These are phyloP conservation scores for Leucania comma DNA, from an alignment of 2,888 invertebrate species.

Conservation along the genomic window DNA sequence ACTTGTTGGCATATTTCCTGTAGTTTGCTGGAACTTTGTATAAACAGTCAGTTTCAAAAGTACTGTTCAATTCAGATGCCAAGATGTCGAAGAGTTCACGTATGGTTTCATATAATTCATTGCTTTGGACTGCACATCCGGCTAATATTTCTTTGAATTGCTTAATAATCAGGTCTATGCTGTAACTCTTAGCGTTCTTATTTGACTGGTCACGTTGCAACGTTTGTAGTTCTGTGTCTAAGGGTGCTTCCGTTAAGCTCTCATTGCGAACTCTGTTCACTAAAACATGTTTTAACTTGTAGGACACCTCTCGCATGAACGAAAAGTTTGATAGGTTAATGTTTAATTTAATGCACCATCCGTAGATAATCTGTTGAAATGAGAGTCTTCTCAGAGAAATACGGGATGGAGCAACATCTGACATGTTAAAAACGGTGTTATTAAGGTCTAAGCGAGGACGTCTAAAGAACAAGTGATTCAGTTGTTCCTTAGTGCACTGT, in stretches of 20 bases:
- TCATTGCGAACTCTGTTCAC: slow-evolving; percentile 48
- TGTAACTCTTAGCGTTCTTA: accelerated
- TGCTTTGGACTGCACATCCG: not conserved
- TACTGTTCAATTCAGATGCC: slow-evolving; percentile 56
- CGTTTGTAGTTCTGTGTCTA: not conserved
- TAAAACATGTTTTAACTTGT: slow-evolving; percentile 45
- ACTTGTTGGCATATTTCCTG: slow-evolving; percentile 64
- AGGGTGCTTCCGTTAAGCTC: accelerated
- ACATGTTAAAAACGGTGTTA: slow-evolving; percentile 74
- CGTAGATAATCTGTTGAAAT: slow-evolving; percentile 38
- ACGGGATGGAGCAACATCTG: slow-evolving; percentile 53
- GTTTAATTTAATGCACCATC: slow-evolving; percentile 44
- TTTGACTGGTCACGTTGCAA: not conserved
- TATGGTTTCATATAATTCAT: not conserved
- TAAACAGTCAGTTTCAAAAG: not conserved
- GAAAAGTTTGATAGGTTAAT: slow-evolving; percentile 40
- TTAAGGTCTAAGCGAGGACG: slow-evolving; percentile 66
- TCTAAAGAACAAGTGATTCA: slow-evolving; percentile 73
- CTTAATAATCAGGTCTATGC: not conserved
- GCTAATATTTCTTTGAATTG: slow-evolving; percentile 3
- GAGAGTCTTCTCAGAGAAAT: slow-evolving; percentile 51
- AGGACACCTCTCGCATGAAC: slow-evolving; percentile 29
- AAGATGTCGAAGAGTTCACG: slow-evolving; percentile 55
- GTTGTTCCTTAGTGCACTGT: slow-evolving; percentile 70
- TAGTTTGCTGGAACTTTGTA: slow-evolving; percentile 55